Conservation (phyloP, 2,797 vertebrate genomes). For the Myiothlypis coronata region DNA sequence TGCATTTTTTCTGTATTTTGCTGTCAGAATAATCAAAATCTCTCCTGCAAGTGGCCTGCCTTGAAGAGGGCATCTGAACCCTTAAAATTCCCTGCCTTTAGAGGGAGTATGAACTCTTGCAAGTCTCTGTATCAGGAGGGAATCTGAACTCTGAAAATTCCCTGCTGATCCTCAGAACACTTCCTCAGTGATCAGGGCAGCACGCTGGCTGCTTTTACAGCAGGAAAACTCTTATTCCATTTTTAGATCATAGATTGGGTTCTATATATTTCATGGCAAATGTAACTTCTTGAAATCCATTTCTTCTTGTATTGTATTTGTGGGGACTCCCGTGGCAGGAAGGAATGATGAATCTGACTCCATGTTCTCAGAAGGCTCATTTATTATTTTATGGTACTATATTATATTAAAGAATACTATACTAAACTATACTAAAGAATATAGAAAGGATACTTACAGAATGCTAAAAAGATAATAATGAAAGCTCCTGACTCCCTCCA, state of each 20-base stretch:
- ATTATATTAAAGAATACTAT: too few species aligned
- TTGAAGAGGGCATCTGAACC: background rate
- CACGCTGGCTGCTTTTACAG: rapidly evolving
- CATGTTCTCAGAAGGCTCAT: background rate
- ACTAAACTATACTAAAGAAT: too few species aligned
- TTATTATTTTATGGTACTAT: background rate
- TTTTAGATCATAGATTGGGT: background rate
- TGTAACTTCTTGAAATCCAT: background rate
- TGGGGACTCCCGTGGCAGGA: background rate
- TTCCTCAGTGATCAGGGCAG: background rate
- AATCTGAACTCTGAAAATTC: background rate
- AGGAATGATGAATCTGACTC: background rate
- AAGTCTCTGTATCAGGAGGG: background rate
- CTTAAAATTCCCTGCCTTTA: background rate
- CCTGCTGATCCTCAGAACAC: background rate
- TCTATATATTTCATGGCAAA: background rate
- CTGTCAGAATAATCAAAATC: background rate
- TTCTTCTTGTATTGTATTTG: background rate
- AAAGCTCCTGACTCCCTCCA: too few species aligned
- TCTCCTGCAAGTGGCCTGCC: background rate
- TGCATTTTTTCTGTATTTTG: background rate
- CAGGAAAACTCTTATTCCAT: background rate
- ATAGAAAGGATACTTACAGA: too few species aligned
- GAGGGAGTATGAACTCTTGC: background rate
- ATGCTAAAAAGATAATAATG: too few species aligned